Base-by-base conservation (phyloP, 2,113 vertebrate species). In the Pachypanchax playfairii region DNA sequence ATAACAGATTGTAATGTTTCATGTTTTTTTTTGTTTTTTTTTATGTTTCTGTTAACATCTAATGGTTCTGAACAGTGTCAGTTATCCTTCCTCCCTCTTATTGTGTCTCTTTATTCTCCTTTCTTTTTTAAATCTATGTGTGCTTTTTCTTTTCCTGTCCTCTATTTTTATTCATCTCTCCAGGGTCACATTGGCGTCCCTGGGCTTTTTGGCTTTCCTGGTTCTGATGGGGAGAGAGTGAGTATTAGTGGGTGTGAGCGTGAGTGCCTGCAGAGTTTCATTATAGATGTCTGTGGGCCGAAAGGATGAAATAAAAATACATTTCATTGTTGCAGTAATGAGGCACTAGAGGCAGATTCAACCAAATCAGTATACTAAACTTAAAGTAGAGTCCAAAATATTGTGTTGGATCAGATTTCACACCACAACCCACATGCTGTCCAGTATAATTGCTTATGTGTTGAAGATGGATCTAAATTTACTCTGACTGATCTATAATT, bases 141-240 rank as follows among this genome's bases (percentile, higher is more conserved):
- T n/a, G 13, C 20, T 42, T 60, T 17, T 33, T 58, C 69, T 79
- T 59, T 88, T 78, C 91, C 77, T 75, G 8, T 50, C n/a, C 42
- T 70, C 26, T 59, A 35, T 81, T 53, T 60, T 60, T 69, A 61
- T 79, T 76, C 46, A 53, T 73, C 61, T 64, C 79, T 88, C 62
- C 86, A 98, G 96, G 97, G 97, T 22, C 96, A 95, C 87, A 97
- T 99, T 79, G 97, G 97, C 73, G 82, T 92, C 71, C 93, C 94
- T 2, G 97, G 97, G 68, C 89, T 96, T 73, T 95, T 94, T 70
- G 96, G 97, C 63, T 88, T 94, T 49, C 93, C 94, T 4, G 97
- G 97, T 65, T 84, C 93, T 18, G 95, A 98, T 68, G 97, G 96
- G 82, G 95, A 98, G 73, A 93, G 95, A 90, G 97, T 99, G 87